Evolutionary conservation across 2,888 invertebrate genomes (phyloP), one percentile per base, ranked within the genome.

Genomic region (Alcis repandata): DNA sequence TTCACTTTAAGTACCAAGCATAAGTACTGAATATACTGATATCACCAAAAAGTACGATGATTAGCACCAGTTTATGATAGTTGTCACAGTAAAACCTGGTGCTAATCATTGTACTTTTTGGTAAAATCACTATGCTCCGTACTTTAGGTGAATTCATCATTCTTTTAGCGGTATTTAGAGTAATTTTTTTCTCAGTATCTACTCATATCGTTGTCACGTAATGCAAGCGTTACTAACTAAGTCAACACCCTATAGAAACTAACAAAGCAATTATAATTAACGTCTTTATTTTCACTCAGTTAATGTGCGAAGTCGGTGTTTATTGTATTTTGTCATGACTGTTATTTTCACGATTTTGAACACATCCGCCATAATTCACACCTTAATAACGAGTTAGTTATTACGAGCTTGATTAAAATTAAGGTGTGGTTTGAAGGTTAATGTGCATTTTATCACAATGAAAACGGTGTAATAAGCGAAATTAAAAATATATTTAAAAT

Each of bases 231-330:
- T 73, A 80, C 79, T 77, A 79, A 79, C 76, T 79, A 78, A 80
- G 85, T 87, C 84, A 83, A 85, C 87, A 88, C 85, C 6, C 75
- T 73, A 59, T 64, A 65, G 68, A 63, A 68, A 27, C 27, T 27
- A 27, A 65, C 66, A 66, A 66, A 67, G 64, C 64, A 69, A 69
- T 71, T 71, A 67, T 68, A 67, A 69, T 71, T 70, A 60, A 71
- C 54, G 63, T 71, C 69, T 73, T 67, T 66, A 73, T 73, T 73
- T 67, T 54, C 65, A 65, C 53, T 60, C 36, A 51, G 56, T 53
- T 63, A 69, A 67, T 67, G 60, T 46, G 70, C 68, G 22, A 63
- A 51, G 46, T 9, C 17, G 15, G 45, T 68, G 54, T 71, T 71
- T 64, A 73, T 71, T 52, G 59, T 62, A 43, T 66, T 71, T 70